A percentile compares a stretch with the other conserved stretches of the same genome.
phyloP scores from a whole-genome alignment of 2,113 vertebrate species.

The Coregonus clupeaformis region DNA sequence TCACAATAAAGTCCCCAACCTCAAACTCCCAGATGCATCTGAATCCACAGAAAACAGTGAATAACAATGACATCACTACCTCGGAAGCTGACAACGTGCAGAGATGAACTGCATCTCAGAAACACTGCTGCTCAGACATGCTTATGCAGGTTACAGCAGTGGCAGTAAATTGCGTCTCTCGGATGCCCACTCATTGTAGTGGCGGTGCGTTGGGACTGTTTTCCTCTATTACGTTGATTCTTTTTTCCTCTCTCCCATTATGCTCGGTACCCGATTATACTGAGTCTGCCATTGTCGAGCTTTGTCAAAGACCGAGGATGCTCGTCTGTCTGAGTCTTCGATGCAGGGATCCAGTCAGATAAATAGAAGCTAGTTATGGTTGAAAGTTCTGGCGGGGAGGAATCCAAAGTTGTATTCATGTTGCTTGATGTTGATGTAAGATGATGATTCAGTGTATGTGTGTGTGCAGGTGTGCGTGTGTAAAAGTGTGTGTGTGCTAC shows the following conservation, averaged over 20 bases:
- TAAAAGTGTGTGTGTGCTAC: too few species aligned
- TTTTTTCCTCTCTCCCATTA: conserved; percentile 22
- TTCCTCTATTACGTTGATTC: conserved; percentile 52
- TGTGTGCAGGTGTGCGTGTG: too few species aligned
- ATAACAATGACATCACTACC: too few species aligned
- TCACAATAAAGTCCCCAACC: too few species aligned
- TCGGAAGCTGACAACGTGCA: too few species aligned
- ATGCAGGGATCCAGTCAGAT: conserved; percentile 19
- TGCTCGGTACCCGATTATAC: conserved; percentile 39
- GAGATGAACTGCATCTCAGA: too few species aligned
- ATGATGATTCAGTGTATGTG: background rate
- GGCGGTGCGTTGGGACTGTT: conserved; percentile 15
- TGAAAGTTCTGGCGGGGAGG: background rate
- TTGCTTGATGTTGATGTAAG: background rate
- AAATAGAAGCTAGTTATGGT: conserved; percentile 35
- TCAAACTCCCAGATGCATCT: too few species aligned
- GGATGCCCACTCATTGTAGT: conserved; percentile 15
- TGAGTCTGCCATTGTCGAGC: conserved; percentile 43
- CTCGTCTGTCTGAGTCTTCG: conserved; percentile 22
- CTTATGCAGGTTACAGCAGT: background rate
- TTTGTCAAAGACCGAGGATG: too few species aligned
- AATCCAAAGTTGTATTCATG: background rate
- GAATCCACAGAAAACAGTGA: too few species aligned
- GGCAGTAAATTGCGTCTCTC: background rate
- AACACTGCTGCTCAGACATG: too few species aligned